Evolutionary conservation across 1,140 invertebrate genomes (phyloP).

Genomic region (Cotesia vestalis): DNA sequence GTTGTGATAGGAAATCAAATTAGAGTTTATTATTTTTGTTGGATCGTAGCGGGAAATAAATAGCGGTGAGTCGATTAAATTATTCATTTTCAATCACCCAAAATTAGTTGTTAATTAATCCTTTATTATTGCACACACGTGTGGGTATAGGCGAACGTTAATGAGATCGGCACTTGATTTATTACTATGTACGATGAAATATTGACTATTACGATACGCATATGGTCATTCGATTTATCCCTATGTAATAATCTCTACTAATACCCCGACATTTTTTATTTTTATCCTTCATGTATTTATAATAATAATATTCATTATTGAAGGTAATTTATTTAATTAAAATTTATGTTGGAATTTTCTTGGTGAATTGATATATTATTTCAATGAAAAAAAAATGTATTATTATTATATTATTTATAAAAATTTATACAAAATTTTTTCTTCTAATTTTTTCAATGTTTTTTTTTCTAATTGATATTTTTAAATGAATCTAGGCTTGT

Average conservation of each 20-base stretch:
- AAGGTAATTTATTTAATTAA: too few species aligned
- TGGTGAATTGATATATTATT: too few species aligned
- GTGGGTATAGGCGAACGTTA: not conserved
- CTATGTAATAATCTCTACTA: too few species aligned
- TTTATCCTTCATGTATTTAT: not conserved
- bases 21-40: not conserved
- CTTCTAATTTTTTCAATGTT: too few species aligned
- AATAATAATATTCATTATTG: too few species aligned
- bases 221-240: not conserved
- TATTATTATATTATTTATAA: too few species aligned
- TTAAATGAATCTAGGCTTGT: too few species aligned
- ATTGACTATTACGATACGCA: conserved; percentile 12
- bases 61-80: not conserved
- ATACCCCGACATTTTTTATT: too few species aligned
- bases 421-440: too few species aligned
- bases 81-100: not conserved
- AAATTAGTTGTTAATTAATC: conserved; percentile 11
- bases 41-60: not conserved
- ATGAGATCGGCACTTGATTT: conserved; percentile 1
- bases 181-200: conserved; percentile 10
- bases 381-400: too few species aligned
- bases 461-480: too few species aligned
- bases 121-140: not conserved
- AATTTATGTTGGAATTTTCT: too few species aligned
- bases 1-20: not conserved